phyloP scores from a whole-genome alignment of 2,797 vertebrate species.

The Mormyrus hasselquistii region DNA sequence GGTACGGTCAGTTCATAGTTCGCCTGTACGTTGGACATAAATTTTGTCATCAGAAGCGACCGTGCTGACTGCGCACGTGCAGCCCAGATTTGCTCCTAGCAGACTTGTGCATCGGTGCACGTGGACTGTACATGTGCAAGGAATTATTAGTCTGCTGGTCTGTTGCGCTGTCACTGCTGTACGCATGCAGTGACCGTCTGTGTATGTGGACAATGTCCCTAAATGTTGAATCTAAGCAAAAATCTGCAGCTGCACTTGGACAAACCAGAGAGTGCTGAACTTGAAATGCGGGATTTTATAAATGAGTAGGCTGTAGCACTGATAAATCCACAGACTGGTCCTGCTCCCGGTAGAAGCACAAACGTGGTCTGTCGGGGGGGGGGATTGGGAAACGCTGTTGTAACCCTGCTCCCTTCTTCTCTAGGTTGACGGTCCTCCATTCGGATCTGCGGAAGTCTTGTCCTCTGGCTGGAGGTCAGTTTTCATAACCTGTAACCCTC shows the following conservation, averaged over 20 bases:
- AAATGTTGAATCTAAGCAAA: background rate
- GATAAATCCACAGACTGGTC: background rate
- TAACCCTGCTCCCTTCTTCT: background rate
- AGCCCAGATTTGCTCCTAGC: background rate
- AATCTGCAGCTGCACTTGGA: background rate
- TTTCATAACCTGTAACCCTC: background rate
- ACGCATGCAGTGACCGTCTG: background rate
- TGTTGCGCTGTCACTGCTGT: background rate
- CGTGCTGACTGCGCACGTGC: background rate
- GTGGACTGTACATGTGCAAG: background rate
- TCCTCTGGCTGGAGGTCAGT: background rate
- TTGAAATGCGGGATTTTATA: background rate
- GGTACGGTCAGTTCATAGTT: background rate
- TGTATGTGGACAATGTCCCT: background rate
- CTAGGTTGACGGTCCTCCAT: background rate
- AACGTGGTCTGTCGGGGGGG: background rate
- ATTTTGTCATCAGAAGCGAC: background rate
- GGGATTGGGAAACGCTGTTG: background rate
- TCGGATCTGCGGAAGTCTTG: background rate
- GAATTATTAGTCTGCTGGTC: background rate
- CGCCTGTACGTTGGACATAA: background rate
- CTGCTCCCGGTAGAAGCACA: background rate
- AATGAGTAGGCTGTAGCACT: background rate
- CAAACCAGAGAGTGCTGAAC: background rate
- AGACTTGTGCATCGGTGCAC: background rate